Conservation (phyloP, 1,140 invertebrate genomes). For the Streblospio benedicti region DNA sequence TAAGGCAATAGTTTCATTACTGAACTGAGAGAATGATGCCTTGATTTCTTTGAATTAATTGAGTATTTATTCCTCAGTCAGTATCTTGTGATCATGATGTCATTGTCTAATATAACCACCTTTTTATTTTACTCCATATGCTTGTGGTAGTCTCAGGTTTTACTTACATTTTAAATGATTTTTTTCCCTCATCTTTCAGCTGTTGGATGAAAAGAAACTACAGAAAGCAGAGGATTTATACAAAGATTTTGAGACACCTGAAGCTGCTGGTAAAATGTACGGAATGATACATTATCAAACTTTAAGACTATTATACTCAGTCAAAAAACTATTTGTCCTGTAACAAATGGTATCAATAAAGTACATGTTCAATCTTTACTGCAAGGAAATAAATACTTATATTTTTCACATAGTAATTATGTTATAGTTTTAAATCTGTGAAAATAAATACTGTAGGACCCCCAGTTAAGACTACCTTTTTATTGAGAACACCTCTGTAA, state of each 20-base stretch:
- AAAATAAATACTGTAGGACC: too few species aligned
- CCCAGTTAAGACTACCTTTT: too few species aligned
- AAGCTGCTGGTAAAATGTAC: slow-evolving; percentile 81
- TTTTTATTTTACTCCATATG: too few species aligned
- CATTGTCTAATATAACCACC: not conserved
- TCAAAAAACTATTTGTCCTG: too few species aligned
- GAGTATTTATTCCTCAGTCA: not conserved
- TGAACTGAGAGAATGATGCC: too few species aligned
- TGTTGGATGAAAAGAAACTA: slow-evolving; percentile 86
- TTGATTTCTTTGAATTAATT: too few species aligned
- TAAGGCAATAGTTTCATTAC: not conserved
- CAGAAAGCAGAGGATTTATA: slow-evolving; percentile 81
- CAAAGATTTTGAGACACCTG: slow-evolving; percentile 77
- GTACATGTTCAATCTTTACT: not conserved
- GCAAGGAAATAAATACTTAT: not conserved
- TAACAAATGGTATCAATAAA: too few species aligned
- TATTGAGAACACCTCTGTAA: too few species aligned
- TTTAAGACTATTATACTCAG: not conserved
- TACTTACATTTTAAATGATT: slow-evolving; percentile 4
- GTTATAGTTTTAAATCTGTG: not conserved
- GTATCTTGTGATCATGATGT: not conserved
- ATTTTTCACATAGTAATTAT: not conserved
- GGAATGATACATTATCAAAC: slow-evolving; percentile 42
- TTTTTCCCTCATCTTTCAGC: slow-evolving; percentile 52
- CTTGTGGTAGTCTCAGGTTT: too few species aligned